Percentiles rank a stretch among this genome's conserved stretches.
Evolutionary conservation across 1,140 invertebrate species (phyloP).

Genomic region (Lepidurus arcticus): DNA sequence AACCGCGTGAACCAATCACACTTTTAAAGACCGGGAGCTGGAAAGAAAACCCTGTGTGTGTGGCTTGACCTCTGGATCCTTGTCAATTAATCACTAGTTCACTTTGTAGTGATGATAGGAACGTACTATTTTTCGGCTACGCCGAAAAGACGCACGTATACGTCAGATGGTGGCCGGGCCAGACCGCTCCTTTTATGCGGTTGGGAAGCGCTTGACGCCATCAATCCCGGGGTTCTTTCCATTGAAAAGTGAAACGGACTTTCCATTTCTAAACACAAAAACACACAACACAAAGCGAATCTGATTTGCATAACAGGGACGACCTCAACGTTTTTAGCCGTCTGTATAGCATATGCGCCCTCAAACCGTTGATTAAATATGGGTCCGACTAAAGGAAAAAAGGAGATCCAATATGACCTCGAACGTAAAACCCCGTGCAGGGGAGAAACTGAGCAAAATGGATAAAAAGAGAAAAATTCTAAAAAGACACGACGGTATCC

Average conservation of each 20-base stretch:
- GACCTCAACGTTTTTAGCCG: not conserved
- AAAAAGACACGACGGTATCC: too few species aligned
- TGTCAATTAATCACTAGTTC: constrained; percentile 3
- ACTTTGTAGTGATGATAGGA: not conserved
- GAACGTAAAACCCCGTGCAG: too few species aligned
- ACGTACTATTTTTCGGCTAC: not conserved
- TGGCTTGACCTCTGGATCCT: not conserved
- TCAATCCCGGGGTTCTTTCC: not conserved
- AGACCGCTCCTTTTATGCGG: not conserved
- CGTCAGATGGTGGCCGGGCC: not conserved
- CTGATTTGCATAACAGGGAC: not conserved
- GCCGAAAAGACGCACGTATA: not conserved
- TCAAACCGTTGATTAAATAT: too few species aligned
- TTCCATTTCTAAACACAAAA: not conserved
- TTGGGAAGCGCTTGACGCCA: constrained; percentile 14
- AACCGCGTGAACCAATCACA: not conserved
- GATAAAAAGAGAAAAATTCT: too few species aligned
- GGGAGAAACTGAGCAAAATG: too few species aligned
- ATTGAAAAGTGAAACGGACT: not conserved
- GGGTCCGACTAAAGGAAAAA: too few species aligned
- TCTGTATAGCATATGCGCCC: not conserved
- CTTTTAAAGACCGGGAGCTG: not conserved
- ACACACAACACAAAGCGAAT: not conserved
- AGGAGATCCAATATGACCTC: too few species aligned
- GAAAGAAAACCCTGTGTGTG: not conserved